A percentile compares a stretch with the other conserved stretches of the same genome.
Evolutionary conservation across 2,113 vertebrate genomes (phyloP).

Genomic region (Zootoca vivipara): DNA sequence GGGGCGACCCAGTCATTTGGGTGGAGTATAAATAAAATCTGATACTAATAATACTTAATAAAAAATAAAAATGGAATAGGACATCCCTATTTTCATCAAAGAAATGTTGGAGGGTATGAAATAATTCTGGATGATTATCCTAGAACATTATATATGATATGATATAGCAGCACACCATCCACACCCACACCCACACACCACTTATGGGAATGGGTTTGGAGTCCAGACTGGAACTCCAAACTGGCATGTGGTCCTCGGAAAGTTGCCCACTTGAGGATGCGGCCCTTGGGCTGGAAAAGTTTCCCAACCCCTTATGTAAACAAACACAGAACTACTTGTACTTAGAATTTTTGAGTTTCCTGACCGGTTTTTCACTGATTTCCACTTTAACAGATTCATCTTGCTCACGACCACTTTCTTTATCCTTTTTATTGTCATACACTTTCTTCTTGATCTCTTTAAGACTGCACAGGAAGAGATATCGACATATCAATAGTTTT

Average conservation of each 20-base stretch:
- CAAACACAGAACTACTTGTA: neutral
- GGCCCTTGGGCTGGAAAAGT: too few relatives aligned
- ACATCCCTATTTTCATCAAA: too few relatives aligned
- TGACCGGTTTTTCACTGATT: conserved; percentile 19
- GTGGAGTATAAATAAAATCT: too few relatives aligned
- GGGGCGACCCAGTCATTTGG: too few relatives aligned
- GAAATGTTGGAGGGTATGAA: neutral
- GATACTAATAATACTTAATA: too few relatives aligned
- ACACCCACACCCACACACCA: too few relatives aligned
- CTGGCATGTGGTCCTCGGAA: too few relatives aligned
- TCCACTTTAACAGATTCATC: neutral
- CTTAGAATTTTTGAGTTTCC: neutral
- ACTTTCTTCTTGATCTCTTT: neutral
- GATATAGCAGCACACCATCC: neutral
- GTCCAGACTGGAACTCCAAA: neutral
- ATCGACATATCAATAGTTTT: neutral
- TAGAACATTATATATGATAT: neutral
- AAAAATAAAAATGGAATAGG: too few relatives aligned
- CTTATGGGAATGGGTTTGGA: neutral
- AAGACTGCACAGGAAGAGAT: neutral
- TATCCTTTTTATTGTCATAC: neutral
- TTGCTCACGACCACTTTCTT: neutral
- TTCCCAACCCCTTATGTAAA: neutral
- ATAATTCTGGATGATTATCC: neutral
- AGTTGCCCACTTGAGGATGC: too few relatives aligned